Base-by-base conservation (phyloP, 2,113 vertebrate species). In the Peromyscus polionotus region DNA sequence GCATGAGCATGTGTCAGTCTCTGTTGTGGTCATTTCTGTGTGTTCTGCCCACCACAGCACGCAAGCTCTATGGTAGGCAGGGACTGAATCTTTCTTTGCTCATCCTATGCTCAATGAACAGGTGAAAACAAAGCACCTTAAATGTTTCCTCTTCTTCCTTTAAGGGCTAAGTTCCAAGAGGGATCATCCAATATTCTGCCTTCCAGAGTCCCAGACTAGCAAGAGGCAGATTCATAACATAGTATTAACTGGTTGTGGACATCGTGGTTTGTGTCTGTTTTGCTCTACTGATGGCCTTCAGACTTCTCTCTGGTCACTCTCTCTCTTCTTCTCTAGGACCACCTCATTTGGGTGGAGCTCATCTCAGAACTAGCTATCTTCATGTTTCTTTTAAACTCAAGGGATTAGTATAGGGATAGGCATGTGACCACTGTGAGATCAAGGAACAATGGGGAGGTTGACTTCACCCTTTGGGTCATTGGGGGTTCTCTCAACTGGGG, bases 1-100 rank as follows among this genome's bases (percentile, higher is more conserved):
- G 39, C 12, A 3, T 22, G 22, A 42, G 33, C 0, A 4, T 1
- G 22, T 5, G 0, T 20, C 2, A 3, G 17, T 45, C 2, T 79
- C 26, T 12, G 0, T 12, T 28, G 2, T 8, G 10, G 14, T 54
- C 1, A 0, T 14, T 4, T n/a, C 0, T 65, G 5, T 51, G 1
- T 9, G 4, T n/a, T 75, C 91, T n/a, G 13, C 36, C 13, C 28
- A 0, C 51, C 8, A 5, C 17, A 72, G 22, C 39, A 39, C 0
- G 0, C 2, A 31, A 90, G 79, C 59, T 68, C 79, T 7, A 0
- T 3, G 4, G 54, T 3, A 0, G 28, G 59, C 26, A 87, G 65
- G 33, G 39, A 9, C 19, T 2, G 0, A 1, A 9, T 86, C 54
- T 76, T 20, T 8, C 4, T 90, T 31, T 28, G 3, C 17, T 72